Base-by-base conservation (phyloP, 2,888 invertebrate genomes). In the Darwinula stevensoni region DNA sequence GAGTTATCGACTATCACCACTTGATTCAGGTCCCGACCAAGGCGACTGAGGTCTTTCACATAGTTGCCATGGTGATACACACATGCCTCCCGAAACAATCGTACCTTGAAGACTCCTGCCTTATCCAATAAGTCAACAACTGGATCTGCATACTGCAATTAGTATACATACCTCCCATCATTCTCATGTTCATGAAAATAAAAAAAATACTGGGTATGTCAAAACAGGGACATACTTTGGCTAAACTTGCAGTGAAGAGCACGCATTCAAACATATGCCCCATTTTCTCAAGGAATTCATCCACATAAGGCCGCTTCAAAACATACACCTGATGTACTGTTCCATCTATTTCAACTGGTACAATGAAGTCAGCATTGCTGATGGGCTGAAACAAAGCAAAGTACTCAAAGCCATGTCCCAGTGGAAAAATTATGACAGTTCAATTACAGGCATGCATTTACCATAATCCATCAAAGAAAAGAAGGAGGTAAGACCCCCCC, bases 11-110 rank as follows among this genome's bases (percentile, higher is more conserved):
- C 80, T 48, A 97, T 97, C 47, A 97, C 72, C 47, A 91, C 84
- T 54, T 84, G 76, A 46, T 80, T 72, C 51, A 99, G 61, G 57
- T 91, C 86, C 40, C 97, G 65, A 37, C 97, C 97, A 41, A 97
- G 62, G 50, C 84, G 78, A 62, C 86, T 86, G 47, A 97, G 67
- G 63, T 97, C 97, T 64, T 97, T 97, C 46, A 99, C 94, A 61
- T 97, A 99, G 61, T 94, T 99, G 45, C 97, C 97, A 56, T 86
- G 67, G 61, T 97, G 86, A 64, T 88, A 97, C 54, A 94, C 94
- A 62, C 97, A 99, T 44, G 94, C 88, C 64, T 99, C 97, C 54
- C 97, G 69, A 65, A 99, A 99, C 48, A 99, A 61, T 47, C 97
- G 68, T 44, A 80, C 72, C 48, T 82, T 67, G 59, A 86, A 84